Percentiles rank a stretch among this genome's conserved stretches.
Conservation (phyloP, 1,140 invertebrate genomes). For the Aleiodes sp. region DNA sequence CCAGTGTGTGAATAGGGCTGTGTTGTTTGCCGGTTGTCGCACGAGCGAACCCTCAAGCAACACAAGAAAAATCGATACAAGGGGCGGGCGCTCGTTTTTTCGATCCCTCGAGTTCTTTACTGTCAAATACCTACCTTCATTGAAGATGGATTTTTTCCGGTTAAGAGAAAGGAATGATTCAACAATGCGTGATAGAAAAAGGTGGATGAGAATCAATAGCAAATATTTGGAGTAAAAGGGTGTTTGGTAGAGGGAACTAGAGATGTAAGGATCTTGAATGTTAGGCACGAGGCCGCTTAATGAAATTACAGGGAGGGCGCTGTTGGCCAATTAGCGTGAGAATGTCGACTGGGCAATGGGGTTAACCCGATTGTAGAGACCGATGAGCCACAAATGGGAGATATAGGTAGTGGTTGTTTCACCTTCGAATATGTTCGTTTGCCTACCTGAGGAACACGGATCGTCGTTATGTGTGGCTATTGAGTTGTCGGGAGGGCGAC, state of each 20-base stretch:
- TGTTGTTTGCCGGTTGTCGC: background rate
- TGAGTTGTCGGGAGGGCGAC: slow-evolving; percentile 42
- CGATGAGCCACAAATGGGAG: background rate
- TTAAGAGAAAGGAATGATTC: background rate
- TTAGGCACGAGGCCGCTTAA: slow-evolving; percentile 56
- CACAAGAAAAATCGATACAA: background rate
- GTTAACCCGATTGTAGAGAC: background rate
- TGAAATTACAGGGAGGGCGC: slow-evolving; percentile 58
- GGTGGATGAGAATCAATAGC: background rate
- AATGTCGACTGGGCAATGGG: slow-evolving; percentile 46
- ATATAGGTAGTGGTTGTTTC: slow-evolving; percentile 4
- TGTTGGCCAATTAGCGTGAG: slow-evolving; percentile 59
- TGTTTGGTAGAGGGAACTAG: background rate
- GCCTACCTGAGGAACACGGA: slow-evolving; percentile 47
- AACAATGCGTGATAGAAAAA: background rate
- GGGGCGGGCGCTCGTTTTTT: background rate
- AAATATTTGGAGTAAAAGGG: slow-evolving; percentile 6
- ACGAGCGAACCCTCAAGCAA: background rate
- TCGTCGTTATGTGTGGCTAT: slow-evolving; percentile 45
- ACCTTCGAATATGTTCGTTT: slow-evolving; percentile 33
- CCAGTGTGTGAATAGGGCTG: background rate
- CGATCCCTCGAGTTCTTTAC: slow-evolving; percentile 13
- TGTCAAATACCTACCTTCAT: slow-evolving; percentile 16
- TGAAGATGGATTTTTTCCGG: slow-evolving; percentile 19
- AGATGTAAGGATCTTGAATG: background rate